Evolutionary conservation across 37 sponge, comb jelly and placozoan species (phyloP), one percentile per base, ranked within the genome.

Genomic region (Dysidea cf. avara): DNA sequence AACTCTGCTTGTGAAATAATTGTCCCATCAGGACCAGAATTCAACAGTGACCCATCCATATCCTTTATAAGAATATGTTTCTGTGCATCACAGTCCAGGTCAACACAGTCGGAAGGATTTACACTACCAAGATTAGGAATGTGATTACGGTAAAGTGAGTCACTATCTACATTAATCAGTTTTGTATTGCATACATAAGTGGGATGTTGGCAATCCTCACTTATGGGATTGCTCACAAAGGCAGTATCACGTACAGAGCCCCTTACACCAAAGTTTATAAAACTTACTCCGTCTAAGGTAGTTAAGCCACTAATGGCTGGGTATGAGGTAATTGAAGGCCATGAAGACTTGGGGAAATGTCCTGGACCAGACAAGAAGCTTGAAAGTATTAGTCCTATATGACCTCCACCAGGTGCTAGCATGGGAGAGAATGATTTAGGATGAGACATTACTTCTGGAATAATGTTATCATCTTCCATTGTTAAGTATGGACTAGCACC

Each of bases 171-270:
- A n/a, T n/a, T 69, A 31, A 69, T 53, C 1, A 90, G 65, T 36
- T 57, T 56, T 9, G 94, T 86, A 18, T 78, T 30, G n/a, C n/a
- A n/a, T n/a, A n/a, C n/a, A n/a, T n/a, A n/a, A n/a, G n/a, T n/a
- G n/a, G n/a, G n/a, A n/a, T 94, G 95, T 54, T 77, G 82, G 22
- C 81, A 78, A 69, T 94, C 95, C 35, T 86, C 87, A 0, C 91
- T 83, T 2, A 12, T 12, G 4, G 66, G 53, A 47, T 86, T 77
- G 22, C 91, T 76, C 56, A 80, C 83, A 22, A 94, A 36, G 0
- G 87, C 87, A 0, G 31, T n/a, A 38, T 94, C 95, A 24, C 26
- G 46, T 21, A 64, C 47, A 7, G 25, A 6, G 2, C 38, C 28
- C 34, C n/a, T 51, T 13, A n/a, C 36, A 12, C 43, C 39, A 39